phyloP scores from a whole-genome alignment of 2,113 vertebrate genomes.

The Poecile atricapillus region DNA sequence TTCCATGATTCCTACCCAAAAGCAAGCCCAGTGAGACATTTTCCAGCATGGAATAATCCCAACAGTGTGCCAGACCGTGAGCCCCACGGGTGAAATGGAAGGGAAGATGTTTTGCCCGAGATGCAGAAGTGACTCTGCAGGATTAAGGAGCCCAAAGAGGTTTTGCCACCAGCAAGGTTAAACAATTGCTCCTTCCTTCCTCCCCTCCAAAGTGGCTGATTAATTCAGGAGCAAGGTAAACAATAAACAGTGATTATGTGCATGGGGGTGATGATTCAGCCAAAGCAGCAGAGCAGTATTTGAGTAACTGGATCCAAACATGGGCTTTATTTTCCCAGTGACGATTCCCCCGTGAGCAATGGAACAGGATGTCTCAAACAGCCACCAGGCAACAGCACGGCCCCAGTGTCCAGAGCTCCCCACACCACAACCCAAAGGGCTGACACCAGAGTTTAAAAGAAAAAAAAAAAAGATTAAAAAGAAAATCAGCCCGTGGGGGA shows the following conservation, averaged over 20 bases:
- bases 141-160: neutral
- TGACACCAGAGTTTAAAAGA: neutral
- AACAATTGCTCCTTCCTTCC: constrained; percentile 27
- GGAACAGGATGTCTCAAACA: neutral
- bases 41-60: neutral
- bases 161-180: constrained; percentile 29
- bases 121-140: neutral
- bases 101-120: neutral
- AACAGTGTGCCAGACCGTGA: neutral
- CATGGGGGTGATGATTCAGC: constrained; percentile 51
- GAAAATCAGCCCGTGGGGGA: neutral
- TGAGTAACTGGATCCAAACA: constrained; percentile 37
- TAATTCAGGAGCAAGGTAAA: constrained; percentile 53
- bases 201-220: constrained; percentile 10
- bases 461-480: neutral
- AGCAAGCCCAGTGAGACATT: neutral
- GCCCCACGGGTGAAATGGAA: neutral
- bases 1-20: neutral
- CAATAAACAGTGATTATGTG: constrained; percentile 51
- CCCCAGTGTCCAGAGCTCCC: neutral
- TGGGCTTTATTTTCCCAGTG: constrained; percentile 23
- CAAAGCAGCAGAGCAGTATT: constrained; percentile 25
- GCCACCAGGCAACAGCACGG: neutral
- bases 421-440: neutral
- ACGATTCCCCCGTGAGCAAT: neutral